A percentile compares a stretch with the other conserved stretches of the same genome.
phyloP scores from a whole-genome alignment of 1,140 invertebrate genomes.

The Sweltsa coloradensis region DNA sequence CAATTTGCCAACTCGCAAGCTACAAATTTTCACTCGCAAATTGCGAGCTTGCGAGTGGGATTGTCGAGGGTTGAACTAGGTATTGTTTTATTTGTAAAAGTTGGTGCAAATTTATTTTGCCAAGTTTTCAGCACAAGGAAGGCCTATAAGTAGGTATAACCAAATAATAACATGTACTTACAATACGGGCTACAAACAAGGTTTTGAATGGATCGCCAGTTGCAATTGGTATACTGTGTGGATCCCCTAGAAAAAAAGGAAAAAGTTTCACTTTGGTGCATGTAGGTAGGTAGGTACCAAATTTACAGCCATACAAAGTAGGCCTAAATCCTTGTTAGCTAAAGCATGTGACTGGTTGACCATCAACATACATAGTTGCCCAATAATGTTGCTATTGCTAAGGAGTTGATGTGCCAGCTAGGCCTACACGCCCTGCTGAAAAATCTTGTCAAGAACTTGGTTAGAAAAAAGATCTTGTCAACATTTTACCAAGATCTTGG shows the following conservation, averaged over 20 bases:
- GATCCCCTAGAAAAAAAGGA: slow-evolving; percentile 58
- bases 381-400: not conserved
- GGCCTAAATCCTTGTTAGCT: not conserved
- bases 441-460: no score
- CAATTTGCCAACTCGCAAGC: no score
- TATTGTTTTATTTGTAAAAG: no score
- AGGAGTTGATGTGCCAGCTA: no score
- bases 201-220: slow-evolving; percentile 95
- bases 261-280: not conserved
- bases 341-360: not conserved
- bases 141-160: not conserved
- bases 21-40: no score
- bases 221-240: slow-evolving; percentile 59
- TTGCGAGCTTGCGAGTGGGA: no score
- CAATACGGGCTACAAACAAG: slow-evolving; percentile 93
- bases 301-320: not conserved
- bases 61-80: no score
- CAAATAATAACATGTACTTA: slow-evolving; percentile 45
- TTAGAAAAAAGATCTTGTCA: no score
- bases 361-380: not conserved
- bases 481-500: no score
- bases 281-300: not conserved
- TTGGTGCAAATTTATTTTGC: no score
- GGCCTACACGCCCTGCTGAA: no score
- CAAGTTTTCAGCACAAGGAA: no score